Evolutionary conservation across 1,140 invertebrate species (phyloP).

Genomic region (Zelostemma sp.): DNA sequence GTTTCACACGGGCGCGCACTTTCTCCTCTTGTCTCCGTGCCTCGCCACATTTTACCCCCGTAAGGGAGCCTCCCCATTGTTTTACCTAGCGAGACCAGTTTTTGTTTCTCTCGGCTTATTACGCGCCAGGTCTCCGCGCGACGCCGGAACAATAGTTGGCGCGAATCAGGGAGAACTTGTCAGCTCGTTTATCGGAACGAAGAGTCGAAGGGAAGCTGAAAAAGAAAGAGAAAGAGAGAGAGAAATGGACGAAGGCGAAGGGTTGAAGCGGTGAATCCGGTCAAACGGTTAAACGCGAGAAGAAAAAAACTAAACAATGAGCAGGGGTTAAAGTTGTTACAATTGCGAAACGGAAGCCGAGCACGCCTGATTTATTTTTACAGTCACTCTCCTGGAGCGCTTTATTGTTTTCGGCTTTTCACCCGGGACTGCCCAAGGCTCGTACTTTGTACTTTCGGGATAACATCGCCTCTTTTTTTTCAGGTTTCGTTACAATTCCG

Average conservation of each 20-base stretch:
- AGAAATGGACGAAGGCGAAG: conserved; percentile 36
- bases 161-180: conserved; percentile 32
- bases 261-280: conserved; percentile 52
- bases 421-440: conserved; percentile 33
- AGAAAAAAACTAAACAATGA: conserved; percentile 53
- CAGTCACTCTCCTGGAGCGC: conserved; percentile 48
- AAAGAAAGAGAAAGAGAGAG: conserved; percentile 15
- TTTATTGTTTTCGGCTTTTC: conserved; percentile 52
- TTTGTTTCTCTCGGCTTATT: conserved; percentile 48
- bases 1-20: conserved; percentile 41
- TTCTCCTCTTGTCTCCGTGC: conserved; percentile 17
- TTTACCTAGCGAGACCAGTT: conserved; percentile 46
- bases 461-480: conserved; percentile 12
- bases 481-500: not conserved
- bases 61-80: conserved; percentile 32
- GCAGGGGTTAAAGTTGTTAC: conserved; percentile 54
- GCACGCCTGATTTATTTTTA: conserved; percentile 55
- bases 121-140: conserved; percentile 39
- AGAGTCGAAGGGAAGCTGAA: conserved; percentile 12
- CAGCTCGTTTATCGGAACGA: conserved; percentile 27
- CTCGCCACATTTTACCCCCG: conserved; percentile 9
- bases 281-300: conserved; percentile 53
- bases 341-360: conserved; percentile 48
- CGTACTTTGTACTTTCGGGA: conserved; percentile 3
- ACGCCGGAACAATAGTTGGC: conserved; percentile 31